Evolutionary conservation across 2,888 invertebrate genomes (phyloP), one percentile per base, ranked within the genome.

Genomic region (Exephanes ischioxanthus): DNA sequence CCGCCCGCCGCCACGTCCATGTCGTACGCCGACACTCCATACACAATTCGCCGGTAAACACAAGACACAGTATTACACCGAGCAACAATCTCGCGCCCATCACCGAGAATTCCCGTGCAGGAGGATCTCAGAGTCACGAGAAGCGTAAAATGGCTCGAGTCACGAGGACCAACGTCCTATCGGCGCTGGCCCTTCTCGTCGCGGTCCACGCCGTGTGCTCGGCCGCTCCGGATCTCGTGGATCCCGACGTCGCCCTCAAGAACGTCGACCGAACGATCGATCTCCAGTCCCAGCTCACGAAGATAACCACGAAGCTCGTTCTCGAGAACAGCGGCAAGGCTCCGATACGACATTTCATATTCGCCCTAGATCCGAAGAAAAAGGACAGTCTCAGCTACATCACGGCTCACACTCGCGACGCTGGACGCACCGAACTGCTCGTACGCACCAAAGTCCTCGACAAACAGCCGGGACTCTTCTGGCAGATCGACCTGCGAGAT

Each of bases 211-310:
- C 78, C 4, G 67, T 45, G 22, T 48, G 45, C n/a, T 82, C 73
- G 61, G 67, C 82, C 19, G 81, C 71, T 2, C 68, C 79, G 51
- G 86, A 80, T 55, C 71, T 87, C 63, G 83, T 92, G 16, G 90
- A 92, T 53, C 71, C 95, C 87, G 96, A 96, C 88, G 91, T 97
- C 86, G 95, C 95, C 85, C 95, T 97, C 86, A 97, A 96, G 94
- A 97, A 97, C 95, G 97, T 97, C 26, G 98, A 98, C 87, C 95
- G 98, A 92, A 96, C 96, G 72, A 96, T 99, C 89, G 99, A 99
- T 94, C 95, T 99, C 87, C 96, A 97, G 6, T 97, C 98, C 7
- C 99, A 99, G 94, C 95, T 99, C 83, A 98, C 98, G 2, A 98
- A 98, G 95, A 96, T 98, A 77, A 95, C 96, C 16, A 95, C 96